Evolutionary conservation across 2,888 invertebrate genomes (phyloP), one percentile per base, ranked within the genome.

Genomic region (Acrocyrtus sp.): DNA sequence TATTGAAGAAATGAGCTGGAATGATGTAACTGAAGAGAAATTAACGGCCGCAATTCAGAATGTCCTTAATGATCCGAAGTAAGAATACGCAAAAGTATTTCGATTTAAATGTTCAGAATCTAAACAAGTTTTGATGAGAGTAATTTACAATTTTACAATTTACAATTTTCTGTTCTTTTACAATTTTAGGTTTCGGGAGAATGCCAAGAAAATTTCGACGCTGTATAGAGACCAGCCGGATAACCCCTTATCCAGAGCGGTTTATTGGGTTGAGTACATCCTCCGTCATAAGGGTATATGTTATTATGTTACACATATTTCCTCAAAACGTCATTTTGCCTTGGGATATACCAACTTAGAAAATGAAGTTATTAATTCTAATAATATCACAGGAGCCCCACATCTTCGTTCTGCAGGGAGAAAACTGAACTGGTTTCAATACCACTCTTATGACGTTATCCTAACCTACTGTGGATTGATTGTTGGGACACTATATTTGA

Each of bases 81-180:
- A 56, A 26, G 17, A n/a, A n/a, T 8, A n/a, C n/a, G n/a, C n/a
- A n/a, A n/a, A n/a, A 85, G 90, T 65, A 83, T 91, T 12, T 84
- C 88, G 0, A 87, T 90, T 34, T 91, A 91, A 0, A 88, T 91
- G 84, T 90, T 87, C 80, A 91, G 90, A 2, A 91, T 91, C 84
- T 91, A 91, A 83, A 85, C 85, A 78, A n/a, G n/a, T 39, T 12
- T 12, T 39, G 41, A 12, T 10, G 10, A 39, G 12, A 10, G 41
- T 12, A 39, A 39, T 12, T 39, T 12, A 12, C 12, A 12, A 39
- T 39, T 39, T 39, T 12, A 12, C 10, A 10, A 39, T 39, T 39
- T 39, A 12, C 12, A 39, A 12, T n/a, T n/a, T n/a, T n/a, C n/a
- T n/a, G n/a, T 27, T 29, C 19, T 48, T 29, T 39, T 3, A 22